Base-by-base conservation (phyloP, 2,888 invertebrate genomes). In the Erebia palarica region DNA sequence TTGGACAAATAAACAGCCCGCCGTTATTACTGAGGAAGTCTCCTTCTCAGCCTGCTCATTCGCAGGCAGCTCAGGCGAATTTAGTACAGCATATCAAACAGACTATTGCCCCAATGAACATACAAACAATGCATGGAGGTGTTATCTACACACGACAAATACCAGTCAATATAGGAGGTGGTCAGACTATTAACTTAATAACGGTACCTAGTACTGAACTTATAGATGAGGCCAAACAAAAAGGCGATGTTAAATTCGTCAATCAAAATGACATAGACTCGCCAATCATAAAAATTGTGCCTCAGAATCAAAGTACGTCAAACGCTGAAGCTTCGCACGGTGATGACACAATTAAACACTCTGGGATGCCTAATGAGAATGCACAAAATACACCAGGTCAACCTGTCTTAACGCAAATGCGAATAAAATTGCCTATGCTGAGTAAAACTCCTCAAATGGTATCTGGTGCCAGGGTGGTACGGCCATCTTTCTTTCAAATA, bases 121-220 rank as follows among this genome's bases (percentile, higher is more conserved):
- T 95, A 68, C 94, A 95, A 82, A 94, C 95, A 10, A 94, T 95
- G 86, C 95, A 95, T 65, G 95, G 95, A 18, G 95, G 95, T 65
- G 96, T 96, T 0, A 96, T 96, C 77, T 96, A 96, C 81, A 95
- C 96, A 67, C 94, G 96, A 75, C 96, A 96, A 87, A 95, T 96
- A 78, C 96, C 96, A 1, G 95, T 95, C 0, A 95, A 95, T 80
- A 85, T 94, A 59, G 90, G 92, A 18, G 87, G 93, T 59, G 89
- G 94, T 57, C 94, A 95, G 85, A 94, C 95, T 1, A 94, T 95
- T 60, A 94, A 95, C 82, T 82, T 95, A 71, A 94, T 94, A 77
- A 93, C 94, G 53, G 90, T 94, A 14, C 94, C 94, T 2, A 93
- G 88, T 74, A 90, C 92, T 4, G 94, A 94, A 69, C 77, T 91